Percentiles rank a stretch among this genome's conserved stretches.
phyloP scores from a whole-genome alignment of 2,888 invertebrate species.

The Trachelus troglodyta region DNA sequence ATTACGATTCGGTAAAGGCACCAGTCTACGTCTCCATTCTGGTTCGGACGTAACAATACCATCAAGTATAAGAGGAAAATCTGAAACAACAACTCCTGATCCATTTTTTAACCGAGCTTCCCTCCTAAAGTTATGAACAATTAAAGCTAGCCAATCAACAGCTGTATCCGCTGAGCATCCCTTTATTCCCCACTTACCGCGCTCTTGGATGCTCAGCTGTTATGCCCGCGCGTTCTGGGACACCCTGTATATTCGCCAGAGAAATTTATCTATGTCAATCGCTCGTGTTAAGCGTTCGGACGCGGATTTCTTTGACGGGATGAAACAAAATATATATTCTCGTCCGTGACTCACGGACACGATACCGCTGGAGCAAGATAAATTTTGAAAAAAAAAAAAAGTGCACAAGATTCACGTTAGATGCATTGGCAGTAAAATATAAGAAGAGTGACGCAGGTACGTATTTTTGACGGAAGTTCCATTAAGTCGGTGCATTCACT shows the following conservation, averaged over 20 bases:
- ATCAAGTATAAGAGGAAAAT: too few species aligned
- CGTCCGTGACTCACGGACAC: neutral
- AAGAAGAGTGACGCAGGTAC: neutral
- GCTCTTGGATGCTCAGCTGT: too few species aligned
- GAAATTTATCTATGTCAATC: neutral
- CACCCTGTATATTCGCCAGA: neutral
- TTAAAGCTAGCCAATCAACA: too few species aligned
- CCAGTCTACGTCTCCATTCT: too few species aligned
- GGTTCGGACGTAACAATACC: neutral
- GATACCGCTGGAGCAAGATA: neutral
- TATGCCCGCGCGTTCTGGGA: too few species aligned
- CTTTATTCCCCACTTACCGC: too few species aligned
- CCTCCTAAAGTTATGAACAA: too few species aligned
- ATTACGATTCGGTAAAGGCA: too few species aligned
- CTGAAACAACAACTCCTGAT: too few species aligned
- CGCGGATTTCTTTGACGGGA: neutral
- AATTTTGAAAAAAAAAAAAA: neutral
- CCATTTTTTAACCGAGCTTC: too few species aligned
- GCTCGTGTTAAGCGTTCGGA: neutral
- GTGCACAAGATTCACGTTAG: neutral
- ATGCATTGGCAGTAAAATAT: neutral
- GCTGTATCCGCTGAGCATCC: too few species aligned
- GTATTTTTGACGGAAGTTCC: conserved; percentile 13
- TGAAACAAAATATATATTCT: neutral
- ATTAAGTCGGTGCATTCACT: conserved; percentile 26